Evolutionary conservation across 2,888 invertebrate species (phyloP).

Genomic region (Acrobasis repandana): DNA sequence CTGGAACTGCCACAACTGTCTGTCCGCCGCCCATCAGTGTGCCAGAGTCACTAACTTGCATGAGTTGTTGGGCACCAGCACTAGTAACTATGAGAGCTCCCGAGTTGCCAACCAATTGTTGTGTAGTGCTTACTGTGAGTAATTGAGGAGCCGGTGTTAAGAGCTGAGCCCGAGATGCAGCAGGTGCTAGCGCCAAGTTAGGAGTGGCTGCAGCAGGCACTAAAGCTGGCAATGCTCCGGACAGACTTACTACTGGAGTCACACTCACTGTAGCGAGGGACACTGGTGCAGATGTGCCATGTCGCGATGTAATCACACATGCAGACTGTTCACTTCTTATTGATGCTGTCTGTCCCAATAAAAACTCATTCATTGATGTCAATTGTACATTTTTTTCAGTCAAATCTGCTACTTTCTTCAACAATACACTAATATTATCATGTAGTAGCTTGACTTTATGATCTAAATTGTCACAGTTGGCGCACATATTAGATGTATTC

Average conservation of each 20-base stretch:
- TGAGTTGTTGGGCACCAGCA: conserved; percentile 76
- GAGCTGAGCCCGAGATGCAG: conserved; percentile 72
- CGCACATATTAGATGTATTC: conserved; percentile 53
- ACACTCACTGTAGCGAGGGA: conserved; percentile 77
- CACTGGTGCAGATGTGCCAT: conserved; percentile 74
- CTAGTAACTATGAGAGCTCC: conserved; percentile 76
- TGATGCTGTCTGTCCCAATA: conserved; percentile 70
- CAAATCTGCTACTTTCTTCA: conserved; percentile 72
- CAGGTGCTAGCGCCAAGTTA: conserved; percentile 68
- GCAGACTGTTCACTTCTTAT: conserved; percentile 64
- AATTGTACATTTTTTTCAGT: conserved; percentile 74
- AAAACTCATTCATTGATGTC: conserved; percentile 78
- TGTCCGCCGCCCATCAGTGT: conserved; percentile 76
- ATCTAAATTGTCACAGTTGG: conserved; percentile 67
- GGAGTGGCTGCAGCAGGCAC: conserved; percentile 70
- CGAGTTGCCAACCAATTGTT: conserved; percentile 74
- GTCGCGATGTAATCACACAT: conserved; percentile 76
- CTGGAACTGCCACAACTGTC: conserved; percentile 76
- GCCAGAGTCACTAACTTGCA: conserved; percentile 80
- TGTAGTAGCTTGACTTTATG: conserved; percentile 73
- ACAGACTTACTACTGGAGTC: conserved; percentile 73
- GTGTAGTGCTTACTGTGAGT: conserved; percentile 75
- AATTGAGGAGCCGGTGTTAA: conserved; percentile 76
- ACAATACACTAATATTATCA: conserved; percentile 75
- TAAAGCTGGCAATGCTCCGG: conserved; percentile 68